These are phyloP conservation scores for Nesidiocoris tenuis DNA, from an alignment of 2,888 invertebrate species.

Conservation along the genomic window DNA sequence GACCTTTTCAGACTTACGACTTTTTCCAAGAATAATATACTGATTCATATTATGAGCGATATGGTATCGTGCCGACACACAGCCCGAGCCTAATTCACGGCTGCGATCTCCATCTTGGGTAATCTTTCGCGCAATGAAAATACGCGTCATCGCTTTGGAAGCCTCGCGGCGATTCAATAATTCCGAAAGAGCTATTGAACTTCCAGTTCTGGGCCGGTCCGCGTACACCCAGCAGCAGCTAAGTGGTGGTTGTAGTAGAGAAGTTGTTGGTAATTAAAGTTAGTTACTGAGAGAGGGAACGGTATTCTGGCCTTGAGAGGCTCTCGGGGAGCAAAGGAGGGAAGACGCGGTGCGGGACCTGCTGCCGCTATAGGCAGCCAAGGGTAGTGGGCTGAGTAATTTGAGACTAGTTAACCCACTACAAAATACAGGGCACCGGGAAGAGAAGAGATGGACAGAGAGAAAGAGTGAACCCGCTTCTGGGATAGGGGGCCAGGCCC, in stretches of 20 bases:
- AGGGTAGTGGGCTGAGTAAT: constrained; percentile 14
- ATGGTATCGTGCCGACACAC: too few relatives aligned
- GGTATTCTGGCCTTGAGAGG: background rate
- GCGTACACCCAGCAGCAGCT: background rate
- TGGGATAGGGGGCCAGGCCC: background rate
- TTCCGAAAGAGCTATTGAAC: background rate
- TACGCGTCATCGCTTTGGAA: background rate
- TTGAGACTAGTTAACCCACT: constrained; percentile 32
- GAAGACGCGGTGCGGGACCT: background rate
- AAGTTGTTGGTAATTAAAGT: constrained; percentile 23
- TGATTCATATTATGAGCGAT: too few relatives aligned
- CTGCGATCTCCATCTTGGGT: too few relatives aligned
- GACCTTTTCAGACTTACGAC: too few relatives aligned
- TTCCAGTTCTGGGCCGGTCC: background rate
- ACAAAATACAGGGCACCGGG: constrained; percentile 7
- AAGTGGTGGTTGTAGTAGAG: background rate
- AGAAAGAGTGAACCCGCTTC: too few relatives aligned
- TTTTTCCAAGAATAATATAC: too few relatives aligned
- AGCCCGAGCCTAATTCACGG: too few relatives aligned
- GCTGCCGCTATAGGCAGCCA: background rate
- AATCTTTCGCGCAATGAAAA: too few relatives aligned
- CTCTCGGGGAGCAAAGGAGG: background rate
- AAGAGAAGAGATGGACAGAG: background rate
- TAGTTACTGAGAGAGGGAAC: constrained; percentile 4
- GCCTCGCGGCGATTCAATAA: background rate